Conservation (phyloP, 2,797 vertebrate species). For the Coregonus sp. region DNA sequence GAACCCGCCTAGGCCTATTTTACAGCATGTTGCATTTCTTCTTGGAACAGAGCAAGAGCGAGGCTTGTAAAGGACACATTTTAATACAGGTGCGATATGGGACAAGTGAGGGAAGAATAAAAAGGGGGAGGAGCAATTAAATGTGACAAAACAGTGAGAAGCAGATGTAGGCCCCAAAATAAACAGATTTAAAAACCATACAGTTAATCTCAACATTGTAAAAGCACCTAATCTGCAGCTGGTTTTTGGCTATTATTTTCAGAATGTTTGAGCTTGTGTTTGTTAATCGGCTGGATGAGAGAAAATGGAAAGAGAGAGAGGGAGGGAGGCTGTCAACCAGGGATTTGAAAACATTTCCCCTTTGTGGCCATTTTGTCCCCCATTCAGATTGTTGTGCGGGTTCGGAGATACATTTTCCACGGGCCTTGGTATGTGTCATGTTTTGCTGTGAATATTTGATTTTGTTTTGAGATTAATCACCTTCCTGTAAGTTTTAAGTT, state of each 20-base stretch:
- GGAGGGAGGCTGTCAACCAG: neutral
- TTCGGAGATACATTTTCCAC: conserved; percentile 10
- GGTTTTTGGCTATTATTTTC: neutral
- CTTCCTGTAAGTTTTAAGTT: conserved; percentile 12
- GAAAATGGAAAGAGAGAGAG: no score
- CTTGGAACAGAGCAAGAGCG: neutral
- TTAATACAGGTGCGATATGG: conserved; percentile 34
- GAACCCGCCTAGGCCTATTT: neutral
- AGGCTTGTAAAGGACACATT: neutral
- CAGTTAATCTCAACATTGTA: neutral
- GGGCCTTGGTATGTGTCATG: neutral
- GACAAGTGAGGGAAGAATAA: neutral
- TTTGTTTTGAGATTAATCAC: neutral
- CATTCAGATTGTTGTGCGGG: conserved; percentile 5
- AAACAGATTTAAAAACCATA: neutral
- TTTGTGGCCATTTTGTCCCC: conserved; percentile 14
- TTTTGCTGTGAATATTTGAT: conserved; percentile 2
- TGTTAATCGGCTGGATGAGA: neutral
- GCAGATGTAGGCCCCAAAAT: conserved; percentile 13
- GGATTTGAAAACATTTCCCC: conserved; percentile 21
- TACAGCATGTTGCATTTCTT: neutral
- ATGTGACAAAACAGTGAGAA: conserved; percentile 13
- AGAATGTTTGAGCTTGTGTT: neutral
- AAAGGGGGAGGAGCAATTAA: neutral
- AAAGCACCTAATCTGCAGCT: neutral